phyloP scores from a whole-genome alignment of 1,140 invertebrate species.

The Lamellibrachia luymesi region DNA sequence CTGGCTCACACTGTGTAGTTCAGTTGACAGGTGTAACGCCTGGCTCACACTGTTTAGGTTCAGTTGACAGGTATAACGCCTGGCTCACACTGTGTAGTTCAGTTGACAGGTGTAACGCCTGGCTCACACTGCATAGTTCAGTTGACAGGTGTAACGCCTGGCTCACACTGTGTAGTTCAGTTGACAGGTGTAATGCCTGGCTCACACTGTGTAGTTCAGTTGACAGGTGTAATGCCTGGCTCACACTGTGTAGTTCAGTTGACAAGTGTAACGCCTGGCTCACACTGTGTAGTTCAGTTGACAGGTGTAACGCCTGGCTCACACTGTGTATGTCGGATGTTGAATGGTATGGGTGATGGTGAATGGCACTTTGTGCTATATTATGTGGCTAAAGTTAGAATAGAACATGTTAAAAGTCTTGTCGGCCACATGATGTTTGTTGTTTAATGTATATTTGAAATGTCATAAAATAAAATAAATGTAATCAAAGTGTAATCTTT shows the following conservation, averaged over 20 bases:
- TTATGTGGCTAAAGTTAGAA: background rate
- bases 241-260: background rate
- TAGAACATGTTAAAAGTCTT: background rate
- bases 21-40: background rate
- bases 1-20: background rate
- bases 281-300: too few species aligned
- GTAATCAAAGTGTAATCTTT: background rate
- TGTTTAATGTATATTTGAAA: background rate
- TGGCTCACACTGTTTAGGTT: background rate
- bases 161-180: background rate
- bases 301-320: too few species aligned
- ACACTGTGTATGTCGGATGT: background rate
- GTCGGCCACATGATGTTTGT: background rate
- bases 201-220: background rate
- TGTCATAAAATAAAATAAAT: background rate
- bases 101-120: background rate
- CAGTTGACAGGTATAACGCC: background rate
- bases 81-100: background rate
- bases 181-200: background rate
- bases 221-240: background rate
- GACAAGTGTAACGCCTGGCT: background rate
- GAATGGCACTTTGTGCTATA: background rate
- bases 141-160: background rate
- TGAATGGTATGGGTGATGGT: background rate
- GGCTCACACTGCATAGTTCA: background rate